A percentile compares a stretch with the other conserved stretches of the same genome.
These are phyloP conservation scores for Phyllostomus hastatus DNA, from an alignment of 2,113 vertebrate genomes.

Conservation along the genomic window DNA sequence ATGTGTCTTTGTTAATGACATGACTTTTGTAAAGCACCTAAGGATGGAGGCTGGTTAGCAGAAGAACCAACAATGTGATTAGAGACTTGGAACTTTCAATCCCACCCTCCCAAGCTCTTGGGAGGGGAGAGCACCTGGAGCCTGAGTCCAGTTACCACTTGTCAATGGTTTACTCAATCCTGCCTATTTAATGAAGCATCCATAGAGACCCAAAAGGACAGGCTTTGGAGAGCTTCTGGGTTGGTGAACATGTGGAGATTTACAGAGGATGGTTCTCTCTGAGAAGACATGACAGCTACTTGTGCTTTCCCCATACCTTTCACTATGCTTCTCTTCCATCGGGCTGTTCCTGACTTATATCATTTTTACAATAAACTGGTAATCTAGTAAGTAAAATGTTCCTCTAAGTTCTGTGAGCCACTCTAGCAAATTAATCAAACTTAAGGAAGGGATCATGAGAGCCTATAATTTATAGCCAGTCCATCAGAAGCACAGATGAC, in stretches of 20 bases:
- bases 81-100: not conserved
- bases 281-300: not conserved
- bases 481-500: not conserved
- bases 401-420: not conserved
- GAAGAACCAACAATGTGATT: not conserved
- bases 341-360: not conserved
- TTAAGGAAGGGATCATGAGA: not conserved
- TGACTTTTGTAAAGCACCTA: not conserved
- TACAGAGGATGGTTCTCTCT: not conserved
- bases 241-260: not conserved
- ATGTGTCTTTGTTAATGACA: not conserved
- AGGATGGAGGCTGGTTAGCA: not conserved
- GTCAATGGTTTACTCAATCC: not conserved
- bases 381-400: not conserved
- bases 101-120: not conserved
- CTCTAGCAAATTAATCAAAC: not conserved
- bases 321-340: not conserved
- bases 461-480: not conserved
- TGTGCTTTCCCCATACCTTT: not conserved
- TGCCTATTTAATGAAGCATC: not conserved
- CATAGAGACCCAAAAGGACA: not conserved
- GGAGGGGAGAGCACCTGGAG: not conserved
- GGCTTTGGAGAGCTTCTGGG: not conserved
- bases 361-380: not conserved
- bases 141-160: not conserved